Evolutionary conservation across 2,113 vertebrate species (phyloP).

Genomic region (Neomonachus schauinslandi): DNA sequence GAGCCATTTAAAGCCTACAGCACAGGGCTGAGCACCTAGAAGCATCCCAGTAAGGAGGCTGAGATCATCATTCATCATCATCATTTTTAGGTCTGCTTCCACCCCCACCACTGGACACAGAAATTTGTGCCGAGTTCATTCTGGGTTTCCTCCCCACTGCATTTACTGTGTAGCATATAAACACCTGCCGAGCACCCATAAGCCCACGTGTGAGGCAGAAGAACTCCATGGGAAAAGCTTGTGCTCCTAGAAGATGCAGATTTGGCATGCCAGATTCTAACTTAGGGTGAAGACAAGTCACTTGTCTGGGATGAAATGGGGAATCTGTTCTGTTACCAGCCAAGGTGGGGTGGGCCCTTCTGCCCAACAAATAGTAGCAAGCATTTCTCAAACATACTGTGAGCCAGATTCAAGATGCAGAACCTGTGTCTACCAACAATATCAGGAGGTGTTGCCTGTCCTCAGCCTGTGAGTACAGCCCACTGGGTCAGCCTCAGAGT

Average conservation of each 20-base stretch:
- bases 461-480: background rate
- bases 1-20: background rate
- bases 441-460: background rate
- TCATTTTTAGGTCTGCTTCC: background rate
- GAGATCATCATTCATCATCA: fast-evolving
- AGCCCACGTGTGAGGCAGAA: background rate
- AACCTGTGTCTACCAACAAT: background rate
- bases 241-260: background rate
- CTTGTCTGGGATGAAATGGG: background rate
- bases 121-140: background rate
- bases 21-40: background rate
- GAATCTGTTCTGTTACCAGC: background rate
- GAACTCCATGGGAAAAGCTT: background rate
- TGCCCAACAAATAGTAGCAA: background rate
- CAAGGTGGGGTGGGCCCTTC: background rate
- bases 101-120: background rate
- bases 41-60: background rate
- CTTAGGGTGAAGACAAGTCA: background rate
- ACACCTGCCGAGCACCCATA: background rate
- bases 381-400: background rate
- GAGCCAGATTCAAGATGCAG: background rate
- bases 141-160: background rate
- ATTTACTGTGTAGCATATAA: background rate
- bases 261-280: background rate
- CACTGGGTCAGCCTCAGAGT: background rate